Base-by-base conservation (phyloP, 1,140 invertebrate genomes). In the Hypothenemus hampei region DNA sequence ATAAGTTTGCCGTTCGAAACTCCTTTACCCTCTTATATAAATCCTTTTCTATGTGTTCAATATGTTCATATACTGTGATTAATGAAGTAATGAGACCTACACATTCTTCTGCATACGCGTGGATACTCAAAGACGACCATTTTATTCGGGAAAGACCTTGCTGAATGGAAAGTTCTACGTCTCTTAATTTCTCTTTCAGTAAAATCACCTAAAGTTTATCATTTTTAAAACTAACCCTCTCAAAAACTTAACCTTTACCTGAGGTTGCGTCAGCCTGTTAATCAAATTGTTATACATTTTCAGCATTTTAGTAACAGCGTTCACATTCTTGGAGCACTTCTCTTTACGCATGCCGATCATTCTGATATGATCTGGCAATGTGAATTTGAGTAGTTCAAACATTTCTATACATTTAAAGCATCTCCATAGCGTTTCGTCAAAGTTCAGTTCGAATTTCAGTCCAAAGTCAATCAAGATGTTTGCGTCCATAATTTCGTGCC, bases 41-140 rank as follows among this genome's bases (percentile, higher is more conserved):
- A 61, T 91, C 85, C 36, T 75, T 72, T 43, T 86, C 82, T 54
- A 90, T 84, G 67, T 89, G 85, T 57, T 85, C 81, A 3, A 92
- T 78, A 70, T 92, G 87, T 13, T 77, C 77, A 1, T 85, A 80
- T 11, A 84, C 73, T 0, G 81, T 83, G 26, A 74, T 75, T 46
- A 89, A 74, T 61, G 81, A 79, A 21, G 78, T 78, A 7, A 72
- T 68, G 56, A 68, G 59, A 33, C 70, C 67, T 37, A 70, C 66
- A 62, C 83, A 86, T 18, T 73, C 73, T 0, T 71, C 58, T 10
- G 81, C 77, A 65, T 86, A 93, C 44, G 91, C 86, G 24, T 73
- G 73, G 36, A 93, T 91, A 10, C 84, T 83, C 3, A 93, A 73
- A 0, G 88, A 89, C 54, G 82, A 85, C 91, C 91, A 94, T 46